phyloP scores from a whole-genome alignment of 2,888 invertebrate genomes.

The Macrosiphum euphorbiae region DNA sequence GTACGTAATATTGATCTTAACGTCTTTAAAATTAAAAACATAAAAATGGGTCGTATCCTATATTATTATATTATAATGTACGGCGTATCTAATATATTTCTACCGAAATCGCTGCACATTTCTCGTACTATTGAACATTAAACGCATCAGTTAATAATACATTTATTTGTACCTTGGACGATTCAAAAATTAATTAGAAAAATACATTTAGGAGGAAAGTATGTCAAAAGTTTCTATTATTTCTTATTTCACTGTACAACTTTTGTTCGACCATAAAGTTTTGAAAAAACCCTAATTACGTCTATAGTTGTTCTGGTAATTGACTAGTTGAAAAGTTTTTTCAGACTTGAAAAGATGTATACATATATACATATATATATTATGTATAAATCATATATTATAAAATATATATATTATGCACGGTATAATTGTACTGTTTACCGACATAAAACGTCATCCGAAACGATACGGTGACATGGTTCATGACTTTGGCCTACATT shows the following conservation, averaged over 20 bases:
- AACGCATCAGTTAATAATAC: neutral
- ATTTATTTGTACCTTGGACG: neutral
- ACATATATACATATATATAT: neutral
- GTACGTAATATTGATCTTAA: neutral
- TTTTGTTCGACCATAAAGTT: neutral
- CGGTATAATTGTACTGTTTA: neutral
- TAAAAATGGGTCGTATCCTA: neutral
- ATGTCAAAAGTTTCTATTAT: conserved; percentile 29
- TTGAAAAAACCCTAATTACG: neutral
- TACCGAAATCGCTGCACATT: neutral
- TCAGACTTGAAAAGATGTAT: neutral
- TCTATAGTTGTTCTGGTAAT: conserved; percentile 31
- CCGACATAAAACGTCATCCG: conserved; percentile 7
- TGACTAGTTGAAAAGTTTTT: conserved; percentile 9
- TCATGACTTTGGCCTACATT: neutral
- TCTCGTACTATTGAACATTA: neutral
- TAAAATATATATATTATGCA: neutral
- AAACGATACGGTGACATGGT: neutral
- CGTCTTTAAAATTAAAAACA: neutral
- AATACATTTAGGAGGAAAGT: neutral
- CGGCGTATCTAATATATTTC: neutral
- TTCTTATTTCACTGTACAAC: conserved; percentile 1
- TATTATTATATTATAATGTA: neutral
- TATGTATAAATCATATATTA: neutral
- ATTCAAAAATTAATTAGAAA: conserved; percentile 21